phyloP scores from a whole-genome alignment of 2,797 vertebrate genomes.

The Rousettus madagascariensis region DNA sequence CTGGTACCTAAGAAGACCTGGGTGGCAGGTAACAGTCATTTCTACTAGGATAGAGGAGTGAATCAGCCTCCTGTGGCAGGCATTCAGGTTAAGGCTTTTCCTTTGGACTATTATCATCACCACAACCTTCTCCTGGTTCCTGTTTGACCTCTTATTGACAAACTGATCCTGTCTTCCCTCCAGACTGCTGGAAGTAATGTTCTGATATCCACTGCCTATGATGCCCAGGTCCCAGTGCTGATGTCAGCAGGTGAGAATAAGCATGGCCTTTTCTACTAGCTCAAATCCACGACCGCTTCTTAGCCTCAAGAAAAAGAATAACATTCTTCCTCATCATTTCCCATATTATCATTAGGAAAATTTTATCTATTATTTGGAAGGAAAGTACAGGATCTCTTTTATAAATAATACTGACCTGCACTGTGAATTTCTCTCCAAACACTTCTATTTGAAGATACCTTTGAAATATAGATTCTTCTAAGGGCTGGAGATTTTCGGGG shows the following conservation, averaged over 20 bases:
- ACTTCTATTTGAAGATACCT: neutral
- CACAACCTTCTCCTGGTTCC: neutral
- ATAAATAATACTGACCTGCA: neutral
- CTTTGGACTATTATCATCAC: neutral
- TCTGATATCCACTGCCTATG: neutral
- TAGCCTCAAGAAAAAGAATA: neutral
- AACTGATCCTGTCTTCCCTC: neutral
- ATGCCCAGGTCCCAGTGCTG: neutral
- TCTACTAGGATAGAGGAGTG: neutral
- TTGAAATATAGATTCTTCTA: neutral
- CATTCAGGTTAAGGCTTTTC: neutral
- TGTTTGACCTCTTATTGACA: neutral
- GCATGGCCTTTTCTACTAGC: no score
- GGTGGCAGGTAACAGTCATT: no score
- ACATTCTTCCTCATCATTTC: neutral
- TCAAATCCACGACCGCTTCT: neutral
- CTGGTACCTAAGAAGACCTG: neutral
- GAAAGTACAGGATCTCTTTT: neutral
- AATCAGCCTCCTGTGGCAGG: neutral
- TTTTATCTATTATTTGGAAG: neutral
- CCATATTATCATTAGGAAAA: neutral
- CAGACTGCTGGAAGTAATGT: neutral
- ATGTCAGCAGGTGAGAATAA: neutral
- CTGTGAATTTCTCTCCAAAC: neutral
- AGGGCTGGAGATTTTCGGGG: neutral